Evolutionary conservation across 2,113 vertebrate species (phyloP), one percentile per base, ranked within the genome.

Genomic region (Oryzias woworae): DNA sequence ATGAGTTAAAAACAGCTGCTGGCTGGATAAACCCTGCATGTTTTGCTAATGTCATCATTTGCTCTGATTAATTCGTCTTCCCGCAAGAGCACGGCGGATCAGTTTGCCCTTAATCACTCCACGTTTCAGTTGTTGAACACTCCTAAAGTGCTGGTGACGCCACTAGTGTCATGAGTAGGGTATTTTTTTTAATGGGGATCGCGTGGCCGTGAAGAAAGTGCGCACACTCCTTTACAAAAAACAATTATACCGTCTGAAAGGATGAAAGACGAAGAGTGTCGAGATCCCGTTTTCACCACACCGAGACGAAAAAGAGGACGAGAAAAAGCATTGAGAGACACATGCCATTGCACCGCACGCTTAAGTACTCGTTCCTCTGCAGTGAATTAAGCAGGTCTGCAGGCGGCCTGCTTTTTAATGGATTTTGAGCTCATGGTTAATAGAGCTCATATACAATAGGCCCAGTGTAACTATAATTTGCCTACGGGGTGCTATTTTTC

Each of bases 401-500:
- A 5, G 51, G 62, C 67, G 3, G 49, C 53, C 62, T 67, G 65
- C 74, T 55, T 81, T 81, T 85, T 86, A 83, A 86, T 81, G 63
- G 74, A 51, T 73, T 52, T 69, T n/a, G 2, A 76, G 69, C 71
- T 72, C 66, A 71, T 46, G 72, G 80, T 77, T 83, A 64, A 62
- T 77, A 62, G 75, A 74, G 46, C 73, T 75, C 63, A 52, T 14
- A 56, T 73, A 84, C 81, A 85, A 76, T 71, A 58, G 72, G 61
- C 64, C 78, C 76, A 76, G 68, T 85, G 73, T 78, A 71, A 59
- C 81, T 81, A 43, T 71, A 73, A 69, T 53, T 79, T 70, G 52
- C 78, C 75, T 65, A 77, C 73, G 53, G 71, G 66, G 70, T 62
- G 62, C 75, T 73, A 68, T 85, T 83, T 71, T 63, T 84, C 81